A percentile compares a stretch with the other conserved stretches of the same genome.
Evolutionary conservation across 2,113 vertebrate genomes (phyloP).

Genomic region (Rhipidura dahli): DNA sequence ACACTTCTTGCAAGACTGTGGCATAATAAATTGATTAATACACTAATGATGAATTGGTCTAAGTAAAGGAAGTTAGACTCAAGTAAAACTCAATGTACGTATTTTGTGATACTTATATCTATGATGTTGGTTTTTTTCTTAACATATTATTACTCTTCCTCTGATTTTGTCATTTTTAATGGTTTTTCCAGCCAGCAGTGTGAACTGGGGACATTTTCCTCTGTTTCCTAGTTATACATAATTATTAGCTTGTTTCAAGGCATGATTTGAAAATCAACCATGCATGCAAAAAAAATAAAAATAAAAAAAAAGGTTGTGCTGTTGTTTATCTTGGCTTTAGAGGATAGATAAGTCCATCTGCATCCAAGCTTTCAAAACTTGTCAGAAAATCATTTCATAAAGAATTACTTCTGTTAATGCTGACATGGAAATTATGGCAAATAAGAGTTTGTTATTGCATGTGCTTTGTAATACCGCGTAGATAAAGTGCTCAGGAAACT

Average conservation of each 20-base stretch:
- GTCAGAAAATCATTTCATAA: neutral
- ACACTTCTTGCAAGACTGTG: neutral
- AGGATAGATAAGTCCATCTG: slow-evolving; percentile 3
- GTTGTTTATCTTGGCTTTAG: slow-evolving; percentile 15
- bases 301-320: neutral
- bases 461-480: neutral
- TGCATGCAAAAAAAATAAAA: neutral
- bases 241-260: slow-evolving; percentile 12
- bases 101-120: neutral
- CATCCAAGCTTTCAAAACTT: neutral
- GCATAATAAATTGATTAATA: neutral
- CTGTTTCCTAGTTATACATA: neutral
- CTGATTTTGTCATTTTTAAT: neutral
- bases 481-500: neutral
- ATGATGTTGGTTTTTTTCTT: neutral
- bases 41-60: neutral
- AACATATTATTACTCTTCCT: neutral
- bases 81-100: neutral
- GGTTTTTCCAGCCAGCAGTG: neutral
- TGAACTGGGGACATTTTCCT: neutral
- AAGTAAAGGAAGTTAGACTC: neutral
- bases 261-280: slow-evolving; percentile 11
- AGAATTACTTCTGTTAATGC: neutral
- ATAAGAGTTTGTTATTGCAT: neutral
- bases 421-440: neutral